These are phyloP conservation scores for Amphimallon solstitiale DNA, from an alignment of 2,888 invertebrate genomes.

Conservation along the genomic window DNA sequence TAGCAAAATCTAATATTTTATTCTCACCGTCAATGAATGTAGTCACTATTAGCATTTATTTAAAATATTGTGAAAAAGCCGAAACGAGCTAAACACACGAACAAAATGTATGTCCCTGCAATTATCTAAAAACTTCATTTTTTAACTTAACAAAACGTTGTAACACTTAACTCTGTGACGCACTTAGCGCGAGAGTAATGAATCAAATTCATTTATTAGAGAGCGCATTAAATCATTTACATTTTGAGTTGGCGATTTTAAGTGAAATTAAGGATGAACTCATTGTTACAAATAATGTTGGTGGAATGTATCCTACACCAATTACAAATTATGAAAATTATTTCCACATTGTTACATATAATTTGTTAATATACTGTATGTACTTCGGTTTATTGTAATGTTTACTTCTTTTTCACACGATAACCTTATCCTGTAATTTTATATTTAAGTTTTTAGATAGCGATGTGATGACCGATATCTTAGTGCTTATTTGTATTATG, in stretches of 20 bases:
- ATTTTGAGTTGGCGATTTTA: conserved; percentile 37
- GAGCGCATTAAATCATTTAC: conserved; percentile 32
- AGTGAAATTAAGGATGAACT: conserved; percentile 36
- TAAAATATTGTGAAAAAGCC: not conserved
- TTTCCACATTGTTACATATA: conserved; percentile 25
- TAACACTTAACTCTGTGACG: conserved; percentile 14
- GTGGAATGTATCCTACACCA: conserved; percentile 33
- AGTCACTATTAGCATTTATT: not conserved
- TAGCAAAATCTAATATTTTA: too few species aligned
- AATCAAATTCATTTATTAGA: conserved; percentile 30
- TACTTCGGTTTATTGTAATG: not conserved
- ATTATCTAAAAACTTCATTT: too few species aligned
- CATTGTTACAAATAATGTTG: conserved; percentile 32
- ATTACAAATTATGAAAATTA: conserved; percentile 27
- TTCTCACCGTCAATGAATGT: too few species aligned
- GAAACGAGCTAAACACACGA: not conserved
- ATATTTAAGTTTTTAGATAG: conserved; percentile 6
- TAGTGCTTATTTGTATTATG: not conserved
- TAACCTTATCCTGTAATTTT: conserved; percentile 7
- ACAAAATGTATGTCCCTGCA: not conserved
- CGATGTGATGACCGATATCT: not conserved
- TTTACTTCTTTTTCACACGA: conserved; percentile 16
- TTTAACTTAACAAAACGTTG: not conserved
- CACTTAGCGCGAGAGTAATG: conserved; percentile 18
- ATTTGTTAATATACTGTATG: conserved; percentile 28